phyloP scores from a whole-genome alignment of 2,797 vertebrate species.

The Clamator glandarius region DNA sequence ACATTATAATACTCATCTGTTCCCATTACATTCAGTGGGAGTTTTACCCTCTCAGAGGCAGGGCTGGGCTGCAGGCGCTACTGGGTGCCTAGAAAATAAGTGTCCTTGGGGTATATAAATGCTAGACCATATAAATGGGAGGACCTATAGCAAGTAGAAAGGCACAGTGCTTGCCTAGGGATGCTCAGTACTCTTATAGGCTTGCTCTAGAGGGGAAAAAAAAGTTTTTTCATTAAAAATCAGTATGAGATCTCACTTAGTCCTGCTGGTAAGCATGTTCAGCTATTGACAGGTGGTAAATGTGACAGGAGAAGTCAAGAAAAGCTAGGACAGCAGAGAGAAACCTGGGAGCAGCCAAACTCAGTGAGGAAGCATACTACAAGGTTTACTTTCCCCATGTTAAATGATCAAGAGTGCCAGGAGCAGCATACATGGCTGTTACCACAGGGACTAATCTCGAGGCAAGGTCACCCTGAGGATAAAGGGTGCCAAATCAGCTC shows the following conservation, averaged over 20 bases:
- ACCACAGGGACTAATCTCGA: neutral
- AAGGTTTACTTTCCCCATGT: neutral
- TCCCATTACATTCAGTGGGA: neutral
- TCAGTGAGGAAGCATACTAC: neutral
- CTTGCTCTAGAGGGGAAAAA: neutral
- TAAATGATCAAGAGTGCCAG: neutral
- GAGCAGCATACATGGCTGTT: neutral
- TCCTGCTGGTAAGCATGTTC: neutral
- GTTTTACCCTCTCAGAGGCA: neutral
- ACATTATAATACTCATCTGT: conserved; percentile 36
- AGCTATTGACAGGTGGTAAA: neutral
- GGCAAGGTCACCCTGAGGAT: neutral
- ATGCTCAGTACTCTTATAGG: neutral
- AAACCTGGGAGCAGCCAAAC: neutral
- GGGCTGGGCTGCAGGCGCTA: neutral
- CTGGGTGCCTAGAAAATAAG: neutral
- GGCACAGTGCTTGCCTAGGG: neutral
- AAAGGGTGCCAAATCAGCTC: neutral
- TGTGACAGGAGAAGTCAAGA: neutral
- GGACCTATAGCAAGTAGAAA: neutral
- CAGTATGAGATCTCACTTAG: neutral
- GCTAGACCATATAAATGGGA: too few species aligned
- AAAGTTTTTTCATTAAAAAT: neutral
- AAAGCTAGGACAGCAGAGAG: neutral
- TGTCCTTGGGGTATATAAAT: neutral